Base-by-base conservation (phyloP, 1,140 invertebrate species). In the Dermatophagoides farinae region DNA sequence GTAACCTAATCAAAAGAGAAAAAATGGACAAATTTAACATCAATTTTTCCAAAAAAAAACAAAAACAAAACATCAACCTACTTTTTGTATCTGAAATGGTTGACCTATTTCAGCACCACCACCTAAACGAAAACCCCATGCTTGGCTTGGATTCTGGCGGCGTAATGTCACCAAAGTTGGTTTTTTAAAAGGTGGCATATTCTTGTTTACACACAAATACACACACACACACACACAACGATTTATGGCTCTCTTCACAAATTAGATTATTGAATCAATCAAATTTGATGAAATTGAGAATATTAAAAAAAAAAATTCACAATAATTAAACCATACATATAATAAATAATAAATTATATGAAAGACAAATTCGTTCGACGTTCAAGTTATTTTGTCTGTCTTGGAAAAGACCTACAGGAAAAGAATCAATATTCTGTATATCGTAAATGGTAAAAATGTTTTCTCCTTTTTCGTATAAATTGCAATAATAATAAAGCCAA, bases 51-150 rank as follows among this genome's bases (percentile, higher is more conserved):
- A n/a, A n/a, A n/a, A 31, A 4, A 8, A 31, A 31, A 31, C 8
- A 31, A 31, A 31, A 31, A 31, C 2, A 31, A 2, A 31, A 31
- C 31, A 31, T 31, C 31, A 31, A 31, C 31, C 31, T 31, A 54
- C 60, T 39, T 61, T 61, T 43, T 61, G 60, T 11, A 50, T 37
- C 16, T 31, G 43, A 50, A 60, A 60, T 11, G 58, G 58, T 40
- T 60, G 58, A 20, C 58, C 58, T 2, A 47, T 46, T 22, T 60
- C 44, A 12, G 44, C 58, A 60, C 91, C 91, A 50, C 91, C 91
- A 73, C 92, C 88, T 50, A 97, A 78, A 66, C 91, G 79, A 74
- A 97, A 95, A 64, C 92, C 92, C 82, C 90, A 88, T 59, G 86
- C 82, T 12, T 71, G 69, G 64, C 82, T 81, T 43, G 81, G 79